phyloP scores from a whole-genome alignment of 2,888 invertebrate species.

The Heliconius charithonia region DNA sequence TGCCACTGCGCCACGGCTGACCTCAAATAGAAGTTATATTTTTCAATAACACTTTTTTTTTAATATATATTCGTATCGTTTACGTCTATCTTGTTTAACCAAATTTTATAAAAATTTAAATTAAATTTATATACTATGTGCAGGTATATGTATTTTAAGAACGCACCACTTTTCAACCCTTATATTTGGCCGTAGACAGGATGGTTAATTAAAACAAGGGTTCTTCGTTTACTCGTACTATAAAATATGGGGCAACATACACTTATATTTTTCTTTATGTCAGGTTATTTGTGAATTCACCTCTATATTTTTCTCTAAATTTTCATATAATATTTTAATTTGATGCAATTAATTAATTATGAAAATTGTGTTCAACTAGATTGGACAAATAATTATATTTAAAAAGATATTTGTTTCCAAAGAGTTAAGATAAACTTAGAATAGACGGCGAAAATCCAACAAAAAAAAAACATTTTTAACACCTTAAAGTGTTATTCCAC shows the following conservation, averaged over 20 bases:
- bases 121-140: neutral
- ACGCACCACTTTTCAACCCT: slow-evolving; percentile 14
- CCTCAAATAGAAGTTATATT: too few species aligned
- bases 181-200: slow-evolving; percentile 31
- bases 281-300: neutral
- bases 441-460: too few species aligned
- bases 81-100: too few species aligned
- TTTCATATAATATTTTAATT: neutral
- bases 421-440: too few species aligned
- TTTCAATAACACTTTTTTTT: too few species aligned
- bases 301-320: neutral
- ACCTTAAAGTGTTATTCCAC: too few species aligned
- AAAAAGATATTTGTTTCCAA: too few species aligned
- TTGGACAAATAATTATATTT: too few species aligned
- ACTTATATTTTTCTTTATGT: slow-evolving; percentile 15
- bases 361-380: neutral
- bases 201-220: slow-evolving; percentile 39
- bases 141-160: neutral
- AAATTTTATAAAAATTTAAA: too few species aligned
- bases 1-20: too few species aligned
- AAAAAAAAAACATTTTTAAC: too few species aligned
- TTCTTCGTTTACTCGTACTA: slow-evolving; percentile 25
- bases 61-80: too few species aligned
- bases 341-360: neutral
- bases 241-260: slow-evolving; percentile 17